Evolutionary conservation across 2,113 vertebrate species (phyloP).

Genomic region (Esox niger): DNA sequence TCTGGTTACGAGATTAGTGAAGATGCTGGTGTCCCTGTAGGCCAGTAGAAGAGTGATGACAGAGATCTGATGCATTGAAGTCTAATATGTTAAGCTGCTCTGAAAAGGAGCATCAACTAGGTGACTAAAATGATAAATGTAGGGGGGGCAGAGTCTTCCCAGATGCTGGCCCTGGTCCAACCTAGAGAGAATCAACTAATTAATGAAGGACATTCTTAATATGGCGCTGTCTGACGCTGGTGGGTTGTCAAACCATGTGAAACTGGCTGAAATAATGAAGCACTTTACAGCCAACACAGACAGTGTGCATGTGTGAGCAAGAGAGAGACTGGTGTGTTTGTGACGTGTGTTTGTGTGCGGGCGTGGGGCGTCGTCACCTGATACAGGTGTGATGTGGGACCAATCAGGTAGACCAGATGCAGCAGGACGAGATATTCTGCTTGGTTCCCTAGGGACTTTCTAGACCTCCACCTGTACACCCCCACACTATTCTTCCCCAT

Average conservation of each 20-base stretch:
- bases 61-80: too few relatives aligned
- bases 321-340: background rate
- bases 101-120: too few relatives aligned
- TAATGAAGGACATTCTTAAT: constrained; percentile 25
- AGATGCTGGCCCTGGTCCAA: background rate
- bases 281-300: constrained; percentile 34
- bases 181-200: constrained; percentile 16
- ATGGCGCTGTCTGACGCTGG: constrained; percentile 40
- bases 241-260: constrained; percentile 37
- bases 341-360: background rate
- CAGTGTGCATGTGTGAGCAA: constrained; percentile 19
- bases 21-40: too few relatives aligned
- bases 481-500: background rate
- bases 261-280: constrained; percentile 55
- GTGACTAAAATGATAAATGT: too few relatives aligned
- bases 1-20: too few relatives aligned
- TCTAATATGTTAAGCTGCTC: too few relatives aligned
- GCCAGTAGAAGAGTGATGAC: too few relatives aligned
- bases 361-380: background rate
- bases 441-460: background rate
- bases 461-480: background rate
- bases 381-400: background rate
- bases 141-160: too few relatives aligned
- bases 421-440: background rate
- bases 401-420: background rate